Evolutionary conservation across 2,797 vertebrate genomes (phyloP), one percentile per base, ranked within the genome.

Genomic region (Harpagifer antarcticus): DNA sequence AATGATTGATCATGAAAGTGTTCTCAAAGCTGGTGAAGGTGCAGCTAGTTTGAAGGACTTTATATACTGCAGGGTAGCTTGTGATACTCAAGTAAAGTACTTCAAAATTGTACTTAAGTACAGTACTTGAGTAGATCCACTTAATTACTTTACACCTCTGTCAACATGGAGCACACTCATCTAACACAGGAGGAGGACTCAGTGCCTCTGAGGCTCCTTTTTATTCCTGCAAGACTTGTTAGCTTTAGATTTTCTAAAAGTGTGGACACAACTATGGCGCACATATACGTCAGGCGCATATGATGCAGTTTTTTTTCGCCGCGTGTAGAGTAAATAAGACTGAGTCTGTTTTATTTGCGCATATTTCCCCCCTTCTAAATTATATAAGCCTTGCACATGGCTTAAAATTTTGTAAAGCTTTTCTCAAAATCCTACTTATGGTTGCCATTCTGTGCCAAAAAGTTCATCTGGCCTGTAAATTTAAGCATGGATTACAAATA

Each of bases 401-500:
- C 95, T 96, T 95, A 95, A 96, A 95, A 95, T 95, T 95, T 94
- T 95, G 94, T 96, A 94, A 94, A 95, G 94, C 95, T 96, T 94
- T 95, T 94, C 92, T 92, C 92, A 95, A 96, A 96, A 96, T 95
- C 95, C 94, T 94, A 95, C 95, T 96, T 95, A 95, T 95, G 95
- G 94, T 95, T 94, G 93, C 94, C 91, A 92, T 94, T 94, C 91
- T 91, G 94, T 95, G 94, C 95, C 95, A 96, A 95, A 96, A 96
- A 95, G 94, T 95, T 96, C 95, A 96, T 95, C 95, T 96, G 95
- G 95, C 94, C 95, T 96, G 95, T 96, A 96, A 96, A 96, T 96
- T 95, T 96, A 95, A 96, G 95, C 94, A 95, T 93, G 95, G 95
- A 96, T 96, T 95, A 96, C 95, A 96, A 95, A 95, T 96, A 96